These are phyloP conservation scores for Empidonax alnorum DNA, from an alignment of 2,113 vertebrate species.

Conservation along the genomic window DNA sequence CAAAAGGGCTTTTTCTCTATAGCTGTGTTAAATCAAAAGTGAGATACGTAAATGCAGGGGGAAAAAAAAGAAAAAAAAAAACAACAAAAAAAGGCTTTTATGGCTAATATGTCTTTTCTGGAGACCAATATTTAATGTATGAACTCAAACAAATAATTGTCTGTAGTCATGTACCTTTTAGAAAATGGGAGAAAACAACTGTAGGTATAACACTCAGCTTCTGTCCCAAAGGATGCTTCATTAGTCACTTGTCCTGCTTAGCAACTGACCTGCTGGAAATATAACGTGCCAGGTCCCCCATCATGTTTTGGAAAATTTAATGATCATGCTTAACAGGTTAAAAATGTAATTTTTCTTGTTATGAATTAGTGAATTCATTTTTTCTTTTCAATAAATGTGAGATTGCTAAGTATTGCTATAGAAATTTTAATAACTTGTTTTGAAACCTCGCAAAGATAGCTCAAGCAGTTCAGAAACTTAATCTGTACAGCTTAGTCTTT, in stretches of 20 bases:
- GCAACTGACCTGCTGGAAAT: not conserved
- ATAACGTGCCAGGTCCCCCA: accelerated
- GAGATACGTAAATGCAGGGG: not conserved
- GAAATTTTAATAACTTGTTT: not conserved
- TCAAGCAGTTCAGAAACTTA: not conserved
- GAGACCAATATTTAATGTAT: not conserved
- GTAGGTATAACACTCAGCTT: not conserved
- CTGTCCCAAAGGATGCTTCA: not conserved
- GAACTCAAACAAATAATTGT: not conserved
- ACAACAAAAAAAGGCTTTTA: not conserved
- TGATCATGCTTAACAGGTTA: not conserved
- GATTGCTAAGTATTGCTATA: not conserved
- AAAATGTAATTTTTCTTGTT: not conserved
- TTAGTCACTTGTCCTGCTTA: not conserved
- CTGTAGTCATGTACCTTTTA: not conserved
- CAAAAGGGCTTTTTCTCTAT: not conserved
- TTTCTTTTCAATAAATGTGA: not conserved
- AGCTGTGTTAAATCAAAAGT: not conserved
- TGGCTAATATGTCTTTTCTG: not conserved
- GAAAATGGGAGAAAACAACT: not conserved
- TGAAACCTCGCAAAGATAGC: not conserved
- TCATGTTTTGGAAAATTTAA: not conserved
- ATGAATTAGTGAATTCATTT: not conserved
- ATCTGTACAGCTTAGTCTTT: not conserved
- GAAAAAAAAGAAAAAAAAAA: not conserved